These are phyloP conservation scores for Helicoverpa armigera DNA, from an alignment of 1,140 invertebrate genomes.

Conservation along the genomic window DNA sequence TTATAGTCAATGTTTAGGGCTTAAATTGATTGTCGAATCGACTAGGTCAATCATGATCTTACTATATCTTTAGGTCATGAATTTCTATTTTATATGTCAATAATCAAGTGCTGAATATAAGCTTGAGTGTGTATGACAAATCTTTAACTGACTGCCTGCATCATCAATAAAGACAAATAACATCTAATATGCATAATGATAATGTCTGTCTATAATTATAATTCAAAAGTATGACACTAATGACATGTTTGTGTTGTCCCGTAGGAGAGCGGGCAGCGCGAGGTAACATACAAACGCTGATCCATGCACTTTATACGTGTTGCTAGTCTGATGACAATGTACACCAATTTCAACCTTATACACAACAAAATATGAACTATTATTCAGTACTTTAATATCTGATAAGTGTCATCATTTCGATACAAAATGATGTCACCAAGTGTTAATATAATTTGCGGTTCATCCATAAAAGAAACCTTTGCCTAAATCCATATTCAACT, in stretches of 20 bases:
- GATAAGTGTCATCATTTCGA: background rate
- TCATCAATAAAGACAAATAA: no score
- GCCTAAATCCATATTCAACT: background rate
- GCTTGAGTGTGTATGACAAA: no score
- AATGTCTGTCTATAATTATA: background rate
- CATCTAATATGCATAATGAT: background rate
- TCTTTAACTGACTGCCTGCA: no score
- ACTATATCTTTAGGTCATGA: no score
- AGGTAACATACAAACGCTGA: conserved; percentile 83
- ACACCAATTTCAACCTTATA: background rate
- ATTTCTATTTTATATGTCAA: no score
- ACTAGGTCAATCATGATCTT: no score
- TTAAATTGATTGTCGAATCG: no score
- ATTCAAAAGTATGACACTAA: conserved; percentile 59
- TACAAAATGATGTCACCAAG: conserved; percentile 21
- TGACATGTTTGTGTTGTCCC: conserved; percentile 82
- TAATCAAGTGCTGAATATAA: no score
- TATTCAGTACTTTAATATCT: background rate
- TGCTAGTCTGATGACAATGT: conserved; percentile 68
- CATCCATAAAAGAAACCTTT: conserved; percentile 1
- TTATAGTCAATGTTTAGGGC: no score
- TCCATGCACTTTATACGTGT: conserved; percentile 76
- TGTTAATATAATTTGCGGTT: conserved; percentile 5
- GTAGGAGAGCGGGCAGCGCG: conserved; percentile 86
- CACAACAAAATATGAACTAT: background rate